These are phyloP conservation scores for Eilema depressum DNA, from an alignment of 2,888 invertebrate species.

Conservation along the genomic window DNA sequence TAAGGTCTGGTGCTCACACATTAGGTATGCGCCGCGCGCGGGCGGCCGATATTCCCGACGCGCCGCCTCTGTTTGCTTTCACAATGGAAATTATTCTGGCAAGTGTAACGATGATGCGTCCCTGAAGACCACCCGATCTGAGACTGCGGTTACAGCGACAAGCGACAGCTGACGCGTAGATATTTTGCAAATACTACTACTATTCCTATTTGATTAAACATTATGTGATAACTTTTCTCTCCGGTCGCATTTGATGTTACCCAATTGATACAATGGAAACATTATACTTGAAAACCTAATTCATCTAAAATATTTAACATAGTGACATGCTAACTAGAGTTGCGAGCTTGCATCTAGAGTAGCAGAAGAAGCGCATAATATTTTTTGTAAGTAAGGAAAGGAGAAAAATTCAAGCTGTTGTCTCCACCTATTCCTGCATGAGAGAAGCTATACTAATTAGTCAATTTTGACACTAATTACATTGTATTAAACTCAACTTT, in stretches of 20 bases:
- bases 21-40: constrained; percentile 26
- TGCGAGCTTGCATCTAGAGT: neutral
- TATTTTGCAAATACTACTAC: neutral
- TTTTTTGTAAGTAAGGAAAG: neutral
- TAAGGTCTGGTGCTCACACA: constrained; percentile 18
- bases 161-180: neutral
- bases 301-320: too few species aligned
- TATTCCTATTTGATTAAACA: too few species aligned
- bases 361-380: neutral
- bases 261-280: too few species aligned
- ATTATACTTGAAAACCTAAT: too few species aligned
- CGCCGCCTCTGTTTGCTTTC: constrained; percentile 53
- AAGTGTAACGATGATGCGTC: constrained; percentile 64
- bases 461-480: neutral
- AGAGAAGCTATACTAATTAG: neutral
- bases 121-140: constrained; percentile 46
- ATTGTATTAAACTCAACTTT: too few species aligned
- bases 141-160: neutral
- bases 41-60: constrained; percentile 35
- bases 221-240: too few species aligned
- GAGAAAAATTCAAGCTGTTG: neutral
- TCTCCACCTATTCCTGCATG: neutral
- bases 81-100: constrained; percentile 65
- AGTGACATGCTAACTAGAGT: too few species aligned
- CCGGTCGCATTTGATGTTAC: too few species aligned